phyloP scores from a whole-genome alignment of 2,888 invertebrate species.

The Drosophila recens region DNA sequence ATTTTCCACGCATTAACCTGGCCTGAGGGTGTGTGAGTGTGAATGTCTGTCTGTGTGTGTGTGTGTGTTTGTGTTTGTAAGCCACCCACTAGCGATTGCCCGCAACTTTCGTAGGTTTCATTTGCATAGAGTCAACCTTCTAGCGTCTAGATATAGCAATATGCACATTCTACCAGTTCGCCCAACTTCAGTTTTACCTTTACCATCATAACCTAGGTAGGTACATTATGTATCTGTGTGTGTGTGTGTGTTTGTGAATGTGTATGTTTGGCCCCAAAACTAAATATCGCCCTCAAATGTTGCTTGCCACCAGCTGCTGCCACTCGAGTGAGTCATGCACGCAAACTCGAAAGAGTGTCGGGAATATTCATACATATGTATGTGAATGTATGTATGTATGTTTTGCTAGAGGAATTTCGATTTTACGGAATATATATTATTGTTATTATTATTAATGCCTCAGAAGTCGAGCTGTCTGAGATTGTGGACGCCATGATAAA shows the following conservation, averaged over 20 bases:
- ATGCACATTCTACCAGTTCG: conserved; percentile 30
- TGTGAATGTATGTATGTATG: conserved; percentile 11
- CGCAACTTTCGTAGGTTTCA: conserved; percentile 24
- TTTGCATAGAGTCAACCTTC: conserved; percentile 43
- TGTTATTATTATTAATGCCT: conserved; percentile 33
- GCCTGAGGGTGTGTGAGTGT: conserved; percentile 8
- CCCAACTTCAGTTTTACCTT: conserved; percentile 42
- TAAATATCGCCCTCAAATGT: conserved; percentile 56
- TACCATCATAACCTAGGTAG: conserved; percentile 29
- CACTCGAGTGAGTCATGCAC: conserved; percentile 72
- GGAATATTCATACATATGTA: conserved; percentile 16
- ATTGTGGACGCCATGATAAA: conserved; percentile 46
- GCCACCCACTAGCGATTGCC: conserved; percentile 43
- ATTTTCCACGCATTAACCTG: conserved; percentile 50
- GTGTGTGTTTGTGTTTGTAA: conserved; percentile 12
- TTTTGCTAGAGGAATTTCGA: conserved; percentile 42
- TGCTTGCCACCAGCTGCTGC: conserved; percentile 57
- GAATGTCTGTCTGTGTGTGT: conserved; percentile 11
- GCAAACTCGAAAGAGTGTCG: conserved; percentile 55
- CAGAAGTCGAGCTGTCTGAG: conserved; percentile 42
- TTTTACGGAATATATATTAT: conserved; percentile 46
- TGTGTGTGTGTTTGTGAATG: conserved; percentile 37
- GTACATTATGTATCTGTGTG: conserved; percentile 20
- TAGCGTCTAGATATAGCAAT: conserved; percentile 33
- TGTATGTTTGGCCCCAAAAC: conserved; percentile 52